Evolutionary conservation across 1,140 invertebrate species (phyloP).

Genomic region (Caerostris darwini): DNA sequence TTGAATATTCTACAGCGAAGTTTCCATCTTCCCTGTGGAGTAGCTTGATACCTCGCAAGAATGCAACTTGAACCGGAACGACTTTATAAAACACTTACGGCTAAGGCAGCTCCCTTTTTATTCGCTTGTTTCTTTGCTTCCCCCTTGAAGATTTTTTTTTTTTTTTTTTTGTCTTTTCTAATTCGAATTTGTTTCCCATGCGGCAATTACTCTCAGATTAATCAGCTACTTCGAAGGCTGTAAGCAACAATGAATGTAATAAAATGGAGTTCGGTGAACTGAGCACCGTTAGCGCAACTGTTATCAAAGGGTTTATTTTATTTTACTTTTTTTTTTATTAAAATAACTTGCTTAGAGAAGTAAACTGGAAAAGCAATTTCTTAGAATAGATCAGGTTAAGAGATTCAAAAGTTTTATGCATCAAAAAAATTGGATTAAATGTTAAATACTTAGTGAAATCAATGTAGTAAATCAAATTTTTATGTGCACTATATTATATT

Average conservation of each 20-base stretch:
- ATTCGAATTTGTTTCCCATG: constrained; percentile 53
- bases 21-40: neutral
- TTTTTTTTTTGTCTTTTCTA: constrained; percentile 20
- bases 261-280: constrained; percentile 9
- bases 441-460: too few species aligned
- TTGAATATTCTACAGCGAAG: constrained; percentile 42
- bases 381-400: neutral
- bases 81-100: constrained; percentile 68
- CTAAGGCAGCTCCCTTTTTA: constrained; percentile 22
- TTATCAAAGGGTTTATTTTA: neutral
- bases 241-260: constrained; percentile 39
- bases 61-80: constrained; percentile 39
- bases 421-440: too few species aligned
- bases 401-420: too few species aligned
- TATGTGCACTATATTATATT: too few species aligned
- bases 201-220: constrained; percentile 52
- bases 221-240: constrained; percentile 47
- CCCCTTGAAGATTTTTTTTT: neutral
- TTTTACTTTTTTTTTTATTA: neutral
- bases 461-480: too few species aligned
- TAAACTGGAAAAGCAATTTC: constrained; percentile 2
- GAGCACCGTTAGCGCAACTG: neutral
- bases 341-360: neutral
- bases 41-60: constrained; percentile 46
- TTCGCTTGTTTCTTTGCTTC: constrained; percentile 15